phyloP scores from a whole-genome alignment of 2,797 vertebrate genomes.

The Pipistrellus kuhlii region DNA sequence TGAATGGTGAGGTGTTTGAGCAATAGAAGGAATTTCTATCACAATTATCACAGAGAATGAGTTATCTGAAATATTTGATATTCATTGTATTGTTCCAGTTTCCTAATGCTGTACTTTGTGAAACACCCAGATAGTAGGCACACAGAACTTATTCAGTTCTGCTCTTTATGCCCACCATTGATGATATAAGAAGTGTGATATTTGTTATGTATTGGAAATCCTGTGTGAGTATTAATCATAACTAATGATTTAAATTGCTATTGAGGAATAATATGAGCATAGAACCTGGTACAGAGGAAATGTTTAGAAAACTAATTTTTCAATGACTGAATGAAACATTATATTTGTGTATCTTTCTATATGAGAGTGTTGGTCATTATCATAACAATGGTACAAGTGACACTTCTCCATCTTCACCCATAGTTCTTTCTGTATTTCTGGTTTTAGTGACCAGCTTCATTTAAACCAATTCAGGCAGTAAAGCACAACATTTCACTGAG shows the following conservation, averaged over 20 bases:
- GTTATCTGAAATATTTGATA: neutral
- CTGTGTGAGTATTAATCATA: neutral
- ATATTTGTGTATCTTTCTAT: neutral
- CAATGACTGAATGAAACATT: neutral
- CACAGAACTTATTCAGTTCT: neutral
- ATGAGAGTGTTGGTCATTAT: neutral
- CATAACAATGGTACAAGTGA: neutral
- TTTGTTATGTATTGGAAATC: neutral
- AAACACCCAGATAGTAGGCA: neutral
- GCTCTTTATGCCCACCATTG: neutral
- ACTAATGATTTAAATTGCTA: neutral
- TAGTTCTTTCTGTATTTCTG: slow-evolving; percentile 27
- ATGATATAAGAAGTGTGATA: neutral
- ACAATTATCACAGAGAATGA: slow-evolving; percentile 4
- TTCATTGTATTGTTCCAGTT: neutral
- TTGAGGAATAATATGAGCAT: neutral
- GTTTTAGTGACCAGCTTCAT: neutral
- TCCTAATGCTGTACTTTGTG: neutral
- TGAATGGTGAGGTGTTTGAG: neutral
- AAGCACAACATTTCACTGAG: neutral
- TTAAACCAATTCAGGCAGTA: neutral
- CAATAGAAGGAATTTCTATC: neutral
- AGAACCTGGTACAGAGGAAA: neutral
- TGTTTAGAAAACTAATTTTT: neutral
- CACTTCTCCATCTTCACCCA: neutral